These are phyloP conservation scores for Scaptomyza hsui DNA, from an alignment of 1,140 invertebrate genomes.

Conservation along the genomic window DNA sequence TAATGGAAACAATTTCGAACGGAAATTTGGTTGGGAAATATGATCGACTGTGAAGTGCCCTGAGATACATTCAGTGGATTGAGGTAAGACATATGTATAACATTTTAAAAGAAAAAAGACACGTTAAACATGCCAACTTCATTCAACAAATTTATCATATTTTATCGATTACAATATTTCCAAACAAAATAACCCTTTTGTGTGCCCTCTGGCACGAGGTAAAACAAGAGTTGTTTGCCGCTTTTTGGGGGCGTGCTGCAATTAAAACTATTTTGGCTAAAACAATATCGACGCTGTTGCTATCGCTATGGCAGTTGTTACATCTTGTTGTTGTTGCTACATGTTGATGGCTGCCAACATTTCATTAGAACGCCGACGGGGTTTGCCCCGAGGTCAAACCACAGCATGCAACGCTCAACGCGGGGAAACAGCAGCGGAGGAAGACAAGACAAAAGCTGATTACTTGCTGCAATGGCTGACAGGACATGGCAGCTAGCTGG, in stretches of 20 bases:
- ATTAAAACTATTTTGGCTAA: conserved; percentile 79
- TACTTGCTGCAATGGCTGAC: conserved; percentile 69
- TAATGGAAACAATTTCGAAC: conserved; percentile 3
- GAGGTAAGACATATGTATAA: neutral
- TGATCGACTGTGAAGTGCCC: neutral
- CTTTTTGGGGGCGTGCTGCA: conserved; percentile 49
- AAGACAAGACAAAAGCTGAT: conserved; percentile 71
- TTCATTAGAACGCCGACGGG: conserved; percentile 69
- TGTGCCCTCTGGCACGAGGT: too few species aligned
- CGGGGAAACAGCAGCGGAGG: neutral
- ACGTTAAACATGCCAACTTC: too few species aligned
- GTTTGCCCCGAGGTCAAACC: conserved; percentile 65
- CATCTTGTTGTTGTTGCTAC: conserved; percentile 42
- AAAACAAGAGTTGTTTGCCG: neutral
- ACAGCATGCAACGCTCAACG: conserved; percentile 43
- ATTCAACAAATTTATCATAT: too few species aligned
- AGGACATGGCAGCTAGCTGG: conserved; percentile 53
- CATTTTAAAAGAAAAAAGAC: too few species aligned
- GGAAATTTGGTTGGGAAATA: neutral
- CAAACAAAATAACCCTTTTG: too few species aligned
- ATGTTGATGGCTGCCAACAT: conserved; percentile 59
- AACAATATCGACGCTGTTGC: conserved; percentile 76
- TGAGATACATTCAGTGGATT: neutral
- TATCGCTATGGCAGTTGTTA: conserved; percentile 44
- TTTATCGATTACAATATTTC: too few species aligned